A percentile compares a stretch with the other conserved stretches of the same genome.
phyloP scores from a whole-genome alignment of 2,888 invertebrate genomes.

The Venusia cambrica region DNA sequence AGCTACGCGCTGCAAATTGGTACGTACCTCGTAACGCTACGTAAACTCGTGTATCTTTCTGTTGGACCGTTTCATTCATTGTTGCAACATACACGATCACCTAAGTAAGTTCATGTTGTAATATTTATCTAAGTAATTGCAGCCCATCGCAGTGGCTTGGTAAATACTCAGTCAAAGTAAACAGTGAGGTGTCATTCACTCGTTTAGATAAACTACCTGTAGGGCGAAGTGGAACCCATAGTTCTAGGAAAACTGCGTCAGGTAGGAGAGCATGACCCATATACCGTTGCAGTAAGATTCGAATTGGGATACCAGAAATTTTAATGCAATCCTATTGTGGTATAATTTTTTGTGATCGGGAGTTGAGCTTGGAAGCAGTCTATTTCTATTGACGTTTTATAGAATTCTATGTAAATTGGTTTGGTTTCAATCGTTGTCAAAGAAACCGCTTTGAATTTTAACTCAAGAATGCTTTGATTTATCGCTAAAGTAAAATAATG shows the following conservation, averaged over 20 bases:
- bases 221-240: constrained; percentile 17
- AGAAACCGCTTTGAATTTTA: constrained; percentile 49
- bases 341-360: constrained; percentile 50
- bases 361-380: constrained; percentile 47
- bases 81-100: constrained; percentile 13
- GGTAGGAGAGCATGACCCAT: constrained; percentile 15
- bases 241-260: constrained; percentile 28
- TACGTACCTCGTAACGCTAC: too few species aligned
- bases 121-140: constrained; percentile 34
- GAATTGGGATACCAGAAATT: constrained; percentile 12
- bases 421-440: constrained; percentile 49
- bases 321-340: constrained; percentile 25
- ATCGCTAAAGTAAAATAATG: constrained; percentile 31
- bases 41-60: too few species aligned
- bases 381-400: constrained; percentile 57
- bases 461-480: constrained; percentile 38
- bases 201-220: constrained; percentile 32
- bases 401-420: constrained; percentile 61
- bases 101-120: constrained; percentile 24
- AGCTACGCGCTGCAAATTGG: too few species aligned
- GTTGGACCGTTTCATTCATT: constrained; percentile 22
- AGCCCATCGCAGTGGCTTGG: constrained; percentile 28
- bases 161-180: constrained; percentile 34
- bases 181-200: constrained; percentile 39
- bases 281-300: constrained; percentile 19